Evolutionary conservation across 2,888 invertebrate species (phyloP).

Genomic region (Luperina nickerlii): DNA sequence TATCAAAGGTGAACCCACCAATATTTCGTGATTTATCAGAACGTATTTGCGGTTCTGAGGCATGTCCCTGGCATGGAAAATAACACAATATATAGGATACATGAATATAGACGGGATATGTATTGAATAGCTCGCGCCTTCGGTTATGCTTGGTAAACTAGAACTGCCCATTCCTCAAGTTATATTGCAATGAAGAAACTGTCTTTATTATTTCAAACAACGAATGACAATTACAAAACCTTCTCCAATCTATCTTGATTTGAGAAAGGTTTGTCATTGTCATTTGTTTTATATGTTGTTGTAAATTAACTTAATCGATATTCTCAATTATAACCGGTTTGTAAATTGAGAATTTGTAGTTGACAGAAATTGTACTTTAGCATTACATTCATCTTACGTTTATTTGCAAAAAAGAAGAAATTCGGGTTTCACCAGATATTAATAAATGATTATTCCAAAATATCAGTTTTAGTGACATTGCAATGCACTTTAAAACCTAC

Average conservation of each 20-base stretch:
- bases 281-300: neutral
- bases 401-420: neutral
- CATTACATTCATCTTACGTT: neutral
- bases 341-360: neutral
- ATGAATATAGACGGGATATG: conserved; percentile 48
- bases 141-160: conserved; percentile 7
- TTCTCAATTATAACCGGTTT: too few species aligned
- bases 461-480: neutral
- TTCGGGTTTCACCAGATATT: neutral
- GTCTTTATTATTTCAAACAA: neutral
- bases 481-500: neutral
- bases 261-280: neutral
- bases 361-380: neutral
- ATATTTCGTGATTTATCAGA: conserved; percentile 67
- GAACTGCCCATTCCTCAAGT: neutral
- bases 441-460: neutral
- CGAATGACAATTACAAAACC: too few species aligned
- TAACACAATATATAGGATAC: conserved; percentile 59
- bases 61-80: conserved; percentile 59
- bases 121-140: conserved; percentile 41
- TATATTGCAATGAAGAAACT: neutral
- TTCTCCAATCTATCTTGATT: neutral
- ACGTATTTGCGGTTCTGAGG: conserved; percentile 65
- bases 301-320: too few species aligned
- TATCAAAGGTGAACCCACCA: conserved; percentile 62